Percentiles rank a stretch among this genome's conserved stretches.
phyloP scores from a whole-genome alignment of 1,140 invertebrate genomes.

The Heliconius melpomene region DNA sequence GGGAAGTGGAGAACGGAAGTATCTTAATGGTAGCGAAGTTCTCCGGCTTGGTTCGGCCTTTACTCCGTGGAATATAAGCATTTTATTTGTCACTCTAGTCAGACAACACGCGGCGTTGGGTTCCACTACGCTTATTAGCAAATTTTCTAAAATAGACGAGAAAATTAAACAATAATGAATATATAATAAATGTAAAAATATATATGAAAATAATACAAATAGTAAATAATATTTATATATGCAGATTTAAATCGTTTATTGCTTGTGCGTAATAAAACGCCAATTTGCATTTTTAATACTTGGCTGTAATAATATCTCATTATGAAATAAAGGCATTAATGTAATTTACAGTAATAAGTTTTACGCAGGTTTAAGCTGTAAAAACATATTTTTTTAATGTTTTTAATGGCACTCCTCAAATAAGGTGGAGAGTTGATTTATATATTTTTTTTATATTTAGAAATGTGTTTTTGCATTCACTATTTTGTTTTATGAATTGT shows the following conservation, averaged over 20 bases:
- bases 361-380: neutral
- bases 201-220: neutral
- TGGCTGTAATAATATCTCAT: constrained; percentile 1
- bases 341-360: constrained; percentile 8
- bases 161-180: too few relatives aligned
- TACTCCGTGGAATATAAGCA: too few relatives aligned
- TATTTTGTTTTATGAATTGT: too few relatives aligned
- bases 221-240: neutral
- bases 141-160: too few relatives aligned
- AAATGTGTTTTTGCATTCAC: too few relatives aligned
- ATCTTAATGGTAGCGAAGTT: neutral
- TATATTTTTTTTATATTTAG: neutral
- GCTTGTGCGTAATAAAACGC: constrained; percentile 12
- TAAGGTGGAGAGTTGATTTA: neutral
- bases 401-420: neutral
- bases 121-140: too few relatives aligned
- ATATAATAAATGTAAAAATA: too few relatives aligned
- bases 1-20: neutral
- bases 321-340: constrained; percentile 11
- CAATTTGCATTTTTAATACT: constrained; percentile 8
- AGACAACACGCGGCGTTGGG: too few relatives aligned
- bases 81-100: too few relatives aligned
- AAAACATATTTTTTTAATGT: neutral
- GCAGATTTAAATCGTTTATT: constrained; percentile 5
- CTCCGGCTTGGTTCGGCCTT: too few relatives aligned